phyloP scores from a whole-genome alignment of 2,888 invertebrate genomes.

The Drosophila birchii region DNA sequence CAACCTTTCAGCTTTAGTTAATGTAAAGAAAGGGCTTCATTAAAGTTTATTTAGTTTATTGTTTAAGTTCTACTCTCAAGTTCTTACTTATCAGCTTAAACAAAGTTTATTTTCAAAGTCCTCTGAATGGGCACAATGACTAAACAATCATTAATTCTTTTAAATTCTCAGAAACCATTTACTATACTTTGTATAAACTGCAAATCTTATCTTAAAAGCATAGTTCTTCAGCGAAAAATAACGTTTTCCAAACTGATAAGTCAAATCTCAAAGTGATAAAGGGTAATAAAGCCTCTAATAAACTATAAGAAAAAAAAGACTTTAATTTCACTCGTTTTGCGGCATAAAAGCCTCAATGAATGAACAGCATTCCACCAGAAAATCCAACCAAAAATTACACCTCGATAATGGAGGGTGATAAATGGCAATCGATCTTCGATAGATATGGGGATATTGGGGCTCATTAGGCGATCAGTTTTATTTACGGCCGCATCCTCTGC shows the following conservation, averaged over 20 bases:
- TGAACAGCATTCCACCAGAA: constrained; percentile 10
- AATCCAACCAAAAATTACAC: constrained; percentile 26
- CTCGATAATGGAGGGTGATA: constrained; percentile 8
- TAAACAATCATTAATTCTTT: not conserved
- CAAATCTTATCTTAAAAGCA: constrained; percentile 11
- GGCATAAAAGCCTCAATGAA: constrained; percentile 9
- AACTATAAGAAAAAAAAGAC: not conserved
- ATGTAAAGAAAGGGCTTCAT: not conserved
- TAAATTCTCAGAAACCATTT: constrained; percentile 1
- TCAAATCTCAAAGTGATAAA: constrained; percentile 1
- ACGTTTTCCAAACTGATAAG: constrained; percentile 3
- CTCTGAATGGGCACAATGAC: no score
- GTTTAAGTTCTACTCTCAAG: not conserved
- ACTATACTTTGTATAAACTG: constrained; percentile 8
- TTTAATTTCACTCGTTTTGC: not conserved
- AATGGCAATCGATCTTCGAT: constrained; percentile 19
- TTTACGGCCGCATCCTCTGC: constrained; percentile 66
- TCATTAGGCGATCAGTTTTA: constrained; percentile 65
- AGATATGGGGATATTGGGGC: constrained; percentile 27
- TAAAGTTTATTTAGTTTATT: not conserved
- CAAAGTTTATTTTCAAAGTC: not conserved
- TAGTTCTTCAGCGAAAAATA: constrained; percentile 1
- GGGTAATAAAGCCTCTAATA: not conserved
- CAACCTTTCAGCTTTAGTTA: not conserved
- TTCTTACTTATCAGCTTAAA: not conserved